phyloP scores from a whole-genome alignment of 23 tunicate species.

The Oikopleura vanhoeffeni region DNA sequence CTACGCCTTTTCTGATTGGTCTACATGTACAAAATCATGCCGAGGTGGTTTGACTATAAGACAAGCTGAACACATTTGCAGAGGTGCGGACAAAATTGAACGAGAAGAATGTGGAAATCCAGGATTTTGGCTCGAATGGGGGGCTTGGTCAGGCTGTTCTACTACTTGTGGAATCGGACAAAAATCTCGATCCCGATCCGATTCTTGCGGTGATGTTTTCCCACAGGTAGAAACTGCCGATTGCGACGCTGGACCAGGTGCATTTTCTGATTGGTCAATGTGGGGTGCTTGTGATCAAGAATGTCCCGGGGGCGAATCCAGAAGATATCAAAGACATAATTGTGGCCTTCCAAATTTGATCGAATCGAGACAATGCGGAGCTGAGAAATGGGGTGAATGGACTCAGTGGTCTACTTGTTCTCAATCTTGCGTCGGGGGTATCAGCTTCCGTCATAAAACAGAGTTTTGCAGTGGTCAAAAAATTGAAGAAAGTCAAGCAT shows the following conservation, averaged over 20 bases:
- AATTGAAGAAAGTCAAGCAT: conserved; percentile 29
- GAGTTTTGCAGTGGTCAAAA: conserved; percentile 42
- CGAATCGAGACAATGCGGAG: conserved; percentile 52
- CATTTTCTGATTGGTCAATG: conserved; percentile 21
- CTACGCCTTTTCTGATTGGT: conserved; percentile 38
- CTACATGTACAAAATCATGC: conserved; percentile 38
- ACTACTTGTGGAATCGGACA: conserved; percentile 43
- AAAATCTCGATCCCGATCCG: conserved; percentile 21
- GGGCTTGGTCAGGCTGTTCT: conserved; percentile 49
- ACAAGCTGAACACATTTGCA: conserved; percentile 36
- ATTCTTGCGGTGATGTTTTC: conserved; percentile 10
- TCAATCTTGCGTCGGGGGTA: conserved; percentile 62
- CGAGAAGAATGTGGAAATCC: not conserved
- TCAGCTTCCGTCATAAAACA: conserved; percentile 20
- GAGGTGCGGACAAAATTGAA: conserved; percentile 5
- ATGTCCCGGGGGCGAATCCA: conserved; percentile 23
- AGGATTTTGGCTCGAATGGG: conserved; percentile 6
- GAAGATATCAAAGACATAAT: conserved; percentile 29
- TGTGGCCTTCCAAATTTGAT: conserved; percentile 32
- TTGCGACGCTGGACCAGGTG: conserved; percentile 28
- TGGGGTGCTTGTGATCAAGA: conserved; percentile 25
- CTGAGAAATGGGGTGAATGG: not conserved
- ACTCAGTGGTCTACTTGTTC: conserved; percentile 57
- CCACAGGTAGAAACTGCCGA: conserved; percentile 18
- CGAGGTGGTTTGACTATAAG: conserved; percentile 43